Conservation (phyloP, 2,113 vertebrate genomes). For the Erythrolamprus reginae region DNA sequence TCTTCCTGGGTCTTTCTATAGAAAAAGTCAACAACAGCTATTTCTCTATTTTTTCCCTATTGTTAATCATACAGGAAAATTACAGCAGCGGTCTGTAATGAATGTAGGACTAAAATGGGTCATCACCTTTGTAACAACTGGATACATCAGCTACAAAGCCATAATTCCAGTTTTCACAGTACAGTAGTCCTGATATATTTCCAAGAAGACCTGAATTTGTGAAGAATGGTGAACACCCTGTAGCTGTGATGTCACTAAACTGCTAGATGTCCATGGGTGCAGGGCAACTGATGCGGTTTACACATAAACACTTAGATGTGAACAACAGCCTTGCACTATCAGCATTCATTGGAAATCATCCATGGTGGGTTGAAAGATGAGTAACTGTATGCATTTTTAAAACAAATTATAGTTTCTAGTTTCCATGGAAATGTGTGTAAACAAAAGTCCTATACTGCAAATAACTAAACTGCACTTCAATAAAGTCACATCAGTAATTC, state of each 20-base stretch:
- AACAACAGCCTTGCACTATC: background rate
- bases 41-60: background rate
- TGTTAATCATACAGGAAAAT: background rate
- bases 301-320: background rate
- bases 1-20: background rate
- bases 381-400: background rate
- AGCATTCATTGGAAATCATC: background rate
- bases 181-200: background rate
- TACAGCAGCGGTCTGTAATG: background rate
- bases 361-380: background rate
- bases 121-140: background rate
- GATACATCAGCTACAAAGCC: background rate
- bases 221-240: background rate
- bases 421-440: background rate
- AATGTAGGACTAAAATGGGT: background rate
- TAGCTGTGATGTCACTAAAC: background rate
- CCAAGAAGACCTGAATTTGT: background rate
- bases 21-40: background rate
- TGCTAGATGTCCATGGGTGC: background rate
- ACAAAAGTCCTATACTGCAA: background rate
- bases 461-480: background rate
- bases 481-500: background rate
- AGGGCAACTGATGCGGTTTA: background rate
- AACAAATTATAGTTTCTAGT: background rate
- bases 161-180: background rate